Base-by-base conservation (phyloP, 2,888 invertebrate species). In the Pardosa pseudoannulata region DNA sequence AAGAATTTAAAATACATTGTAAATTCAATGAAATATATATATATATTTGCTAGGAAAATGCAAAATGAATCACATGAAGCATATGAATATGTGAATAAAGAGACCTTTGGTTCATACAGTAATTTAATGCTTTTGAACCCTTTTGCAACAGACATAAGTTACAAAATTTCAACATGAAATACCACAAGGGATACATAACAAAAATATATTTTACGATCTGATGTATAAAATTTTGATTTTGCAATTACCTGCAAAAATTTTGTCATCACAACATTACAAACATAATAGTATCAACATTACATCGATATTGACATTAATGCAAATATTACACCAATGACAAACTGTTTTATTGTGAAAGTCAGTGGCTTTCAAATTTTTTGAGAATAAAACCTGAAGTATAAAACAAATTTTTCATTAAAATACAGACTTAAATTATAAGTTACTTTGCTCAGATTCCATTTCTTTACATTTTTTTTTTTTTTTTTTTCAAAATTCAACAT, bases 11-110 rank as follows among this genome's bases (percentile, higher is more conserved):
- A 56, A 56, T 56, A 56, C 56, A 56, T 36, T 36, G 9, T 9
- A 36, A 36, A 23, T 56, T 19, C 5, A 56, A 56, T 23, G 23
- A 56, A 23, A 46, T 46, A 56, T 56, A 56, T 56, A 46, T 16
- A 46, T 46, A 23, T 56, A 6, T 56, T 56, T 46, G 46, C 46
- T 46, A 16, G 46, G 46, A 46, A 46, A 56, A 23, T 23, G 56
- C 56, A 56, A 56, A 56, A 56, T 56, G 56, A 56, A 56, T 56
- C 56, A 56, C 56, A 56, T 23, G 56, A 56, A 56, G 56, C 56
- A 23, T 56, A 56, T 56, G 56, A 56, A 23, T 23, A 23, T 56
- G 23, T 16, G 3, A 56, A 23, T 19, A 56, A 3, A 56, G 23
- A 46, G 16, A 16, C 7, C 46, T 46, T 46, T 46, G 46, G 46